Conservation (phyloP, 2,888 invertebrate genomes). For the Thyatira batis region DNA sequence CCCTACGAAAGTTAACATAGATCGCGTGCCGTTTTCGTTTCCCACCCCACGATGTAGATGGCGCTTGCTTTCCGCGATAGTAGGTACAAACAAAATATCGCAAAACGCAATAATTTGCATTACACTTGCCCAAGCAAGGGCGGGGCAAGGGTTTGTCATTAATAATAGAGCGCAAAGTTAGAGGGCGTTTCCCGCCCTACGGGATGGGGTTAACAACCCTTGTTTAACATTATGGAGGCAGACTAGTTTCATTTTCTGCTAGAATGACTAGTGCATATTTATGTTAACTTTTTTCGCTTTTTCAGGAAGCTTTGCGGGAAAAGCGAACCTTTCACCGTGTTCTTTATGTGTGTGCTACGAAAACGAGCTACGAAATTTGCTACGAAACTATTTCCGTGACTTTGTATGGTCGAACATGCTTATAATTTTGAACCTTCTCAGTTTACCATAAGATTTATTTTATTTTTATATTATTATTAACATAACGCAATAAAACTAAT, state of each 20-base stretch:
- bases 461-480: too few species aligned
- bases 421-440: too few species aligned
- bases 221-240: conserved; percentile 56
- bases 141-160: conserved; percentile 74
- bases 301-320: conserved; percentile 20
- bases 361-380: background rate
- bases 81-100: conserved; percentile 73
- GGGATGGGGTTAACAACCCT: conserved; percentile 70
- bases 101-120: conserved; percentile 76
- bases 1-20: conserved; percentile 35
- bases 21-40: conserved; percentile 32
- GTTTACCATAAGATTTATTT: too few species aligned
- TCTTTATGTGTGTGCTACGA: conserved; percentile 6
- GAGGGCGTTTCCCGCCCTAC: conserved; percentile 68
- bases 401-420: too few species aligned
- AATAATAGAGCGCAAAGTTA: conserved; percentile 77
- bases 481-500: too few species aligned
- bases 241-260: conserved; percentile 63
- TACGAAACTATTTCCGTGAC: background rate
- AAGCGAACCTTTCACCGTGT: too few species aligned
- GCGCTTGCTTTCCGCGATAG: conserved; percentile 49
- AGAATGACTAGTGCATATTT: conserved; percentile 62
- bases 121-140: conserved; percentile 63
- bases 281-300: conserved; percentile 42
- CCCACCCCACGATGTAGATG: conserved; percentile 6